Conservation (phyloP, 1,140 invertebrate species). For the Microplitis demolitor region DNA sequence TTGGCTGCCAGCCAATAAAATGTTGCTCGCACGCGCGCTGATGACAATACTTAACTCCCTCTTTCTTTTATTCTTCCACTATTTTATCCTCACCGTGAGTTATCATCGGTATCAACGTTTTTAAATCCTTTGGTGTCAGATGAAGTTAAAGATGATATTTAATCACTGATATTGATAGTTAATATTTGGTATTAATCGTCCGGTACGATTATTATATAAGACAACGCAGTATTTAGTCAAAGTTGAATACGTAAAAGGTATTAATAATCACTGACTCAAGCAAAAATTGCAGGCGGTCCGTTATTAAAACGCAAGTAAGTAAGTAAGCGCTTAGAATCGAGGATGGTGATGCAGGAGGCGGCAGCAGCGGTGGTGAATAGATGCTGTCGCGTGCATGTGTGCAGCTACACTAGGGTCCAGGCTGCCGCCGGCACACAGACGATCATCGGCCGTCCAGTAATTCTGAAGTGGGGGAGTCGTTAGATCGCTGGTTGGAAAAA, state of each 20-base stretch:
- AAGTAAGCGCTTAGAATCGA: background rate
- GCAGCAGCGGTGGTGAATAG: conserved; percentile 43
- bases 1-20: conserved; percentile 27
- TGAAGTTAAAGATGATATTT: too few relatives aligned
- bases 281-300: conserved; percentile 20
- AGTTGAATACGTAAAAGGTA: conserved; percentile 3
- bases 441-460: conserved; percentile 39
- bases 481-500: conserved; percentile 21
- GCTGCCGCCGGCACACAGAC: conserved; percentile 45
- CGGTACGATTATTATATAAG: background rate
- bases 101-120: background rate
- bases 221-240: background rate
- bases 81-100: background rate
- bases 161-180: too few relatives aligned
- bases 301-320: conserved; percentile 23
- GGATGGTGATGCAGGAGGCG: conserved; percentile 33
- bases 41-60: background rate
- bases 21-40: conserved; percentile 5
- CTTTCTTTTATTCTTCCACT: background rate
- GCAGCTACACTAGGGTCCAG: conserved; percentile 56
- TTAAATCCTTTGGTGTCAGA: too few relatives aligned
- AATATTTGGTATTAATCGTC: background rate
- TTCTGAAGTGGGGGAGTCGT: conserved; percentile 47
- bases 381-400: conserved; percentile 62
- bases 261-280: conserved; percentile 34